A percentile compares a stretch with the other conserved stretches of the same genome.
phyloP scores from a whole-genome alignment of 2,113 vertebrate genomes.

The Corynorhinus townsendii region DNA sequence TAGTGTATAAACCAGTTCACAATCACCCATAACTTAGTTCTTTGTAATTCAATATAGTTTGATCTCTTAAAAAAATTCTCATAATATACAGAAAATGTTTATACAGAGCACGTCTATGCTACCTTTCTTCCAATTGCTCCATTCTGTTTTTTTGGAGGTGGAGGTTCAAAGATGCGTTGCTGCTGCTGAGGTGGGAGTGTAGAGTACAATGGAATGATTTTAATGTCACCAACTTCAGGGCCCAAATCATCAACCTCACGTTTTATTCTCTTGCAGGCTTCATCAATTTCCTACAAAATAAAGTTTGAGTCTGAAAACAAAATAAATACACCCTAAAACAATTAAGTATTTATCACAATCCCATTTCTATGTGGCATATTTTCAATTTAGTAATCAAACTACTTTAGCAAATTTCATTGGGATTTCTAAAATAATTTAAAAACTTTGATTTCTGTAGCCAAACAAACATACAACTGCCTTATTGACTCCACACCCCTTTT shows the following conservation, averaged over 20 bases:
- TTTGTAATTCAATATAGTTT: not conserved
- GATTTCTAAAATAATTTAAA: slow-evolving; percentile 61
- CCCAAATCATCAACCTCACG: slow-evolving; percentile 96
- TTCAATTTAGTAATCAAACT: slow-evolving; percentile 53
- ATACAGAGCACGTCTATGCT: slow-evolving; percentile 23
- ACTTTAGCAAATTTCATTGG: slow-evolving; percentile 52
- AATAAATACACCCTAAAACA: not conserved
- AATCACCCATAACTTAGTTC: not conserved
- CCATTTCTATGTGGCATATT: not conserved
- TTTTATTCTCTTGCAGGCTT: slow-evolving; percentile 98
- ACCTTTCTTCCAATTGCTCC: slow-evolving; percentile 98
- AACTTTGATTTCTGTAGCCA: slow-evolving; percentile 60
- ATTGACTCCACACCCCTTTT: slow-evolving; percentile 74
- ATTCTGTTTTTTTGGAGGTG: slow-evolving; percentile 93
- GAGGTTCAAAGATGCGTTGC: slow-evolving; percentile 96
- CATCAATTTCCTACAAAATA: slow-evolving; percentile 93
- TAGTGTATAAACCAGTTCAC: not conserved
- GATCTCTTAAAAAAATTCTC: not conserved
- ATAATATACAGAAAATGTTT: not conserved
- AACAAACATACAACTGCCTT: slow-evolving; percentile 66
- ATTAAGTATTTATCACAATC: not conserved
- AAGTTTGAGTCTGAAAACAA: slow-evolving; percentile 42
- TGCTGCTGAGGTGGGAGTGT: slow-evolving; percentile 97
- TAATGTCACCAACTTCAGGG: slow-evolving; percentile 96
- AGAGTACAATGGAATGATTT: slow-evolving; percentile 97